Base-by-base conservation (phyloP, 2,113 vertebrate genomes). In the Actinemys pallida region DNA sequence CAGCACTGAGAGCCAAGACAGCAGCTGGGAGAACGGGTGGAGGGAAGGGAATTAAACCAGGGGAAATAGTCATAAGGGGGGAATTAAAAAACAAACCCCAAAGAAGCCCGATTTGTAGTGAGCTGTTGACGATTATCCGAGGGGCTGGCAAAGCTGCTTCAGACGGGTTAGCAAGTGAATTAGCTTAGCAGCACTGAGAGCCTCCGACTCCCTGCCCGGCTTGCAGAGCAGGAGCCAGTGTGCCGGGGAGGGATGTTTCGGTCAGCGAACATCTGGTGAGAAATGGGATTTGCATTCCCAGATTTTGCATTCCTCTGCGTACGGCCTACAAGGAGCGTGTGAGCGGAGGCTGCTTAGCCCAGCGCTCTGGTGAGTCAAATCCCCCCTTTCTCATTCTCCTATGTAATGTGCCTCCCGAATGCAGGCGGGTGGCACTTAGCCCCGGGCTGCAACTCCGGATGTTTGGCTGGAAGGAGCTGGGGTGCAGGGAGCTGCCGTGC, bases 241-340 rank as follows among this genome's bases (percentile, higher is more conserved):
- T n/a, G 49, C 12, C 24, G 59, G 47, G 82, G 85, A 78, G 52
- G 86, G 75, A 88, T 88, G 75, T 85, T 91, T 93, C 35, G 53
- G 86, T 85, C 92, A 86, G 78, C 83, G 85, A 89, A 92, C 86
- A 89, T 93, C 91, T 93, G 87, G 83, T 85, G 76, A 89, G 91
- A 89, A 85, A 89, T 85, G 78, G 82, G 78, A 75, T 81, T 85
- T 81, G 52, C 83, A 65, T 42, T 53, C 56, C 76, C 83, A 45
- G 49, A 53, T 91, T 78, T 92, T 88, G 75, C 75, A 84, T 89
- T 81, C 82, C 86, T 93, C 82, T 45, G 84, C 25, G 7, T 29
- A 14, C 45, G 27, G 76, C 45, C 76, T 79, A 20, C 47, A 53
- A 54, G 76, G 86, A 88, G 57, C 72, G 53, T 81, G 76, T 88